Evolutionary conservation across 37 sponge, comb jelly and placozoan species (phyloP), one percentile per base, ranked within the genome.

Genomic region (Bolinopsis microptera): DNA sequence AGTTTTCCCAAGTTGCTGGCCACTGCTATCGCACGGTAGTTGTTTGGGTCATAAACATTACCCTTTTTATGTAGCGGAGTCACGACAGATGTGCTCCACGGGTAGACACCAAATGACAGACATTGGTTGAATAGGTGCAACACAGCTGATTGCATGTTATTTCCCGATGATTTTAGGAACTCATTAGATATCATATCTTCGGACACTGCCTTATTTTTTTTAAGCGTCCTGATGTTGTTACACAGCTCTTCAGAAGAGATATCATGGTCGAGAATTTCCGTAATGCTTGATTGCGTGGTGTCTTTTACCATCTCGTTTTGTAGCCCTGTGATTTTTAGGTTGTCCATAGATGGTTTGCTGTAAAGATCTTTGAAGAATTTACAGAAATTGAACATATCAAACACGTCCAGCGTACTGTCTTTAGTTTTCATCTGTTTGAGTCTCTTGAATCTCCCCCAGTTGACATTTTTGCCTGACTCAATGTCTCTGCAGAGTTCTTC

Each of bases 331-430:
- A 80, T 31, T 1, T 16, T 24, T 16, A 9, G 21, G 37, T 8
- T 37, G 8, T 24, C 31, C 30, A 22, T 24, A 22, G 82, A 21
- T 21, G 35, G 37, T 13, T 80, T 80, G 8, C 23, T 35, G 82
- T 80, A 80, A 5, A 80, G 82, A 16, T 80, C 38, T 35, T 80
- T 80, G 37, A 80, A 80, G 82, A 80, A 80, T 0, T 31, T 34
- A 22, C 82, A 80, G 82, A 80, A 80, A 36, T 80, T 80, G 1
- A 36, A 5, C 82, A 80, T 80, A 36, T 80, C 82, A 35, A 80
- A 80, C 37, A 30, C 82, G 22, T 80, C 82, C 3, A 80, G 37
- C 8, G 16, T 31, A 22, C 82, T 80, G 22, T 1, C 37, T 30
- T 36, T 36, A 13, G 35, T 33, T 1, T 33, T 35, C 21, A 80